Base-by-base conservation (phyloP, 2,888 invertebrate species). In the Pristionchus japonicus region DNA sequence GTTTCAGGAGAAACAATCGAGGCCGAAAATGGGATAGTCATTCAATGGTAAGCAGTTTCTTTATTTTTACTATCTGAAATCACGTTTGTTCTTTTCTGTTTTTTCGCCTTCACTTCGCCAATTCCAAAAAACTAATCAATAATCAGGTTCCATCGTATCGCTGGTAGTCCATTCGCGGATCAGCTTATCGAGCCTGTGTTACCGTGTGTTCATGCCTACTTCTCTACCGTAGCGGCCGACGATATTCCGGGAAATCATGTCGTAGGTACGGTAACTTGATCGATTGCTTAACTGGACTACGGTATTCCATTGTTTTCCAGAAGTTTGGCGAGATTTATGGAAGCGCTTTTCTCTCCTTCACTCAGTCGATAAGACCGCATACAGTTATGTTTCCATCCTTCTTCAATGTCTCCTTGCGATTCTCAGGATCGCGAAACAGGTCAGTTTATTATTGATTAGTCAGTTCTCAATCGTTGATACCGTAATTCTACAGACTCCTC, bases 341-440 rank as follows among this genome's bases (percentile, higher is more conserved):
- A 23, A 9, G 27, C 49, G 49, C 3, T 27, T 83, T 20, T 37
- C 37, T 23, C 13, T 11, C 15, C 11, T 83, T 27, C 82, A 83
- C 37, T 40, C 52, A 31, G 34, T 11, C 17, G 52, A 52, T 52
- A n/a, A 34, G 20, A 27, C 7, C 11, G 11, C 49, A 7, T 34
- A 27, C 20, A 31, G 9, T 23, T 49, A 52, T 9, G 17, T 83
- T 11, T 83, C 52, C 3, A 31, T 6, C 34, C 3, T 83, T 23
- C 49, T 83, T 7, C 20, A 52, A 15, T 52, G 49, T 11, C 52
- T 83, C 34, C 7, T 7, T 15, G 23, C 49, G 4, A 52, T 83
- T 7, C 52, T 83, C 82, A 83, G 52, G n/a, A 83, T 49, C 23
- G 27, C 82, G 3, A 52, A 52, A 52, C 77, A 77, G n/a, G 77